A percentile compares a stretch with the other conserved stretches of the same genome.
Evolutionary conservation across 1,140 invertebrate genomes (phyloP).

Genomic region (Ceratosolen fusciceps): DNA sequence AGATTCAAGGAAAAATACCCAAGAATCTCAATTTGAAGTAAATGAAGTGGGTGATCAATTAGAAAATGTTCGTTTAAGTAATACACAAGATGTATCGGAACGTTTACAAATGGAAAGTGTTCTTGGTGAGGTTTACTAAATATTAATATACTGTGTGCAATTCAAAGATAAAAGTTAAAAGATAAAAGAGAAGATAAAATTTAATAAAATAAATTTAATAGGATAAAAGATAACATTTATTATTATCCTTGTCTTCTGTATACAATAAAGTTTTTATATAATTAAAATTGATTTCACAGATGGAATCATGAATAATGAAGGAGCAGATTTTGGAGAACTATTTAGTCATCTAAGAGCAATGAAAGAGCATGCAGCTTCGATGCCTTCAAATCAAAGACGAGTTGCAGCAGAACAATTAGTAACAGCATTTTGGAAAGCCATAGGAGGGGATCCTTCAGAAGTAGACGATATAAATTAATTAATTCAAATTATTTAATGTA

Average conservation of each 20-base stretch:
- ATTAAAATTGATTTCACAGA: conserved; percentile 57
- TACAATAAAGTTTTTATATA: not conserved
- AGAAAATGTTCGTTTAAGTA: conserved; percentile 60
- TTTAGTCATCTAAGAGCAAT: conserved; percentile 77
- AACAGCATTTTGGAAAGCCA: conserved; percentile 83
- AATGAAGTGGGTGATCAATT: conserved; percentile 62
- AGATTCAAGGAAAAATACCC: conserved; percentile 48
- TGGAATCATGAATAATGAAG: conserved; percentile 69
- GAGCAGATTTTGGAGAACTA: conserved; percentile 75
- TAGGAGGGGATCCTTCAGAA: conserved; percentile 83
- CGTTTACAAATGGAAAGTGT: conserved; percentile 61
- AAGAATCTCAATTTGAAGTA: conserved; percentile 53
- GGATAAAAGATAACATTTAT: no score
- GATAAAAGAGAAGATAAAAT: no score
- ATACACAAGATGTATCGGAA: conserved; percentile 55
- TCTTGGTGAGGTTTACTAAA: conserved; percentile 56
- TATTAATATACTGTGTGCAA: conserved; percentile 36
- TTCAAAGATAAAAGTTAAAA: no score
- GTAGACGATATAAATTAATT: conserved; percentile 65
- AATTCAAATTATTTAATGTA: not conserved
- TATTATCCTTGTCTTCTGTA: no score
- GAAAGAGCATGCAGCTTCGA: conserved; percentile 78
- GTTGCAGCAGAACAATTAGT: conserved; percentile 84
- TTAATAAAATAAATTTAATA: no score
- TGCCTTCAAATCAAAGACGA: conserved; percentile 78